A percentile compares a stretch with the other conserved stretches of the same genome.
Evolutionary conservation across 1,140 invertebrate species (phyloP).

Genomic region (Pantala flavescens): DNA sequence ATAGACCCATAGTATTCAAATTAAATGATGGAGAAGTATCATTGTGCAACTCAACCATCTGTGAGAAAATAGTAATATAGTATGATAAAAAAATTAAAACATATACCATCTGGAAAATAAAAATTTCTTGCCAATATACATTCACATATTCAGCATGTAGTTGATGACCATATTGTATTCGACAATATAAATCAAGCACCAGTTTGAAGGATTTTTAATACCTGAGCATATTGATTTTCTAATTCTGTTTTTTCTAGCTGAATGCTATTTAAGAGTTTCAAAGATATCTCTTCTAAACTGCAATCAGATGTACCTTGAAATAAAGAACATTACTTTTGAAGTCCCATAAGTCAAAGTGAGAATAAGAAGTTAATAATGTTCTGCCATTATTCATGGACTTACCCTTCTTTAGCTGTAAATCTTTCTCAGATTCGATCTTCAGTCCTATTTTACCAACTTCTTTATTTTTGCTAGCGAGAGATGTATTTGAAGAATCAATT

Average conservation of each 20-base stretch:
- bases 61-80: neutral
- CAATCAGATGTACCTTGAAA: conserved; percentile 37
- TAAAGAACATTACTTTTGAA: conserved; percentile 13
- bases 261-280: conserved; percentile 56
- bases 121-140: too few relatives aligned
- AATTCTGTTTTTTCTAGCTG: conserved; percentile 53
- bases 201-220: conserved; percentile 23
- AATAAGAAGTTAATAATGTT: neutral
- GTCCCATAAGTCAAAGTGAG: conserved; percentile 12
- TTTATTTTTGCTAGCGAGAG: neutral
- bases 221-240: conserved; percentile 50
- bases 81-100: neutral
- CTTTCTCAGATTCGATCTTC: too few relatives aligned
- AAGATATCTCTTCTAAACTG: conserved; percentile 65
- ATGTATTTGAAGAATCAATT: conserved; percentile 37
- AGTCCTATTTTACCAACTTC: too few relatives aligned
- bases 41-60: neutral
- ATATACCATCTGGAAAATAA: too few relatives aligned
- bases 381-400: too few relatives aligned
- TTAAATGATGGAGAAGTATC: neutral
- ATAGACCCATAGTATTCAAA: neutral
- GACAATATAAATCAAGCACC: too few relatives aligned
- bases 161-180: too few relatives aligned
- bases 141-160: too few relatives aligned
- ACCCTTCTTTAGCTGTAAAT: too few relatives aligned